Conservation (phyloP, 2,113 vertebrate genomes). For the Aegotheles bennettii region DNA sequence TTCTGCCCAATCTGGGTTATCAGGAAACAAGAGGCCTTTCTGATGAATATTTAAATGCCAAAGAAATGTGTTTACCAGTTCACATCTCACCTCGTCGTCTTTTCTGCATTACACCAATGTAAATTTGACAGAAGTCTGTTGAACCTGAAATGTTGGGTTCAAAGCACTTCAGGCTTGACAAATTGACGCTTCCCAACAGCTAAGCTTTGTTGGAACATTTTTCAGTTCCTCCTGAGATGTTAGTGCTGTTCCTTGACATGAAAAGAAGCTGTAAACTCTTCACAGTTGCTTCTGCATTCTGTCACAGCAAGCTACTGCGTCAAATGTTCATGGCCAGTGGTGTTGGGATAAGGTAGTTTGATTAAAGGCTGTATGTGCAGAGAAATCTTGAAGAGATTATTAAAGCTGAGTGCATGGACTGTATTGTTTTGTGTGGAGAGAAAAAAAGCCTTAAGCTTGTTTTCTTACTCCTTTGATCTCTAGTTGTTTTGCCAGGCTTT, state of each 20-base stretch:
- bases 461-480: neutral
- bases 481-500: neutral
- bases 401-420: neutral
- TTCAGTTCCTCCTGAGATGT: neutral
- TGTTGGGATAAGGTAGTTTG: neutral
- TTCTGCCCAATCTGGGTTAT: neutral
- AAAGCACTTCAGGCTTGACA: neutral
- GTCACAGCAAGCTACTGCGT: neutral
- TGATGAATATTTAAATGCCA: neutral
- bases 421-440: neutral
- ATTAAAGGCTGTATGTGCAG: neutral
- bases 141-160: neutral
- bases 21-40: neutral
- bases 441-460: neutral
- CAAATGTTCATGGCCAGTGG: neutral
- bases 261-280: neutral
- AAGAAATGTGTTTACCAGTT: neutral
- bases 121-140: neutral
- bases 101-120: neutral
- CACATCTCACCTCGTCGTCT: neutral
- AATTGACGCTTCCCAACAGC: neutral
- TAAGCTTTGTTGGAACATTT: neutral
- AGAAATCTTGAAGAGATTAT: neutral
- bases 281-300: neutral
- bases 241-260: neutral